Base-by-base conservation (phyloP, 2,113 vertebrate genomes). In the Oriolus oriolus region DNA sequence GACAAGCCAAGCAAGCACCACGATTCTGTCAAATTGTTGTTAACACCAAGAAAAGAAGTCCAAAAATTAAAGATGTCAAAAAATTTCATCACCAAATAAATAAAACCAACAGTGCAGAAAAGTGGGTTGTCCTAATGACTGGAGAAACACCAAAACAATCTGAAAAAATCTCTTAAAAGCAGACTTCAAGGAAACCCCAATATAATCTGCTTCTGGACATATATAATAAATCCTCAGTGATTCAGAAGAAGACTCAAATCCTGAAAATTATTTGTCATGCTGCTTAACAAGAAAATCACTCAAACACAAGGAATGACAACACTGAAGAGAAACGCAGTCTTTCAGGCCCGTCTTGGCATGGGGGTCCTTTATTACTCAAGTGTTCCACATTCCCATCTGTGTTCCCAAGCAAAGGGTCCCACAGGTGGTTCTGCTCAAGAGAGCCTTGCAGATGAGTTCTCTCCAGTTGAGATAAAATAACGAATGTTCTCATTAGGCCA, bases 401-500 rank as follows among this genome's bases (percentile, higher is more conserved):
- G 8, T 35, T 93, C 7, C 57, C 64, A 82, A 78, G 69, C 53
- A 71, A 73, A 93, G 37, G 16, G 83, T 75, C 60, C 53, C 49
- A 78, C 39, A 89, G 65, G 65, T 59, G 44, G 45, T 56, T 53
- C 66, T 85, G 65, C 66, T 87, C 59, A 76, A 78, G 61, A 81
- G 1, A 93, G n/a, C 39, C 52, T 86, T 84, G 74, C 74, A 93
- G 81, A 64, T 41, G 71, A 88, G 50, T n/a, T 93, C 87, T 69
- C 95, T 95, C 87, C 93, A 97, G 85, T 83, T 96, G 93, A 96
- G 97, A 97, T 97, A 97, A 97, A 98, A 97, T 97, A 97, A 97
- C 4, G 54, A 86, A 95, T 80, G 84, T 88, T 95, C 98, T 98
- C 97, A 97, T 98, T 97, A 96, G 77, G 79, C 91, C 94, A 70